Evolutionary conservation across 2,888 invertebrate species (phyloP), one percentile per base, ranked within the genome.

Genomic region (Alviniconcha strummeri): DNA sequence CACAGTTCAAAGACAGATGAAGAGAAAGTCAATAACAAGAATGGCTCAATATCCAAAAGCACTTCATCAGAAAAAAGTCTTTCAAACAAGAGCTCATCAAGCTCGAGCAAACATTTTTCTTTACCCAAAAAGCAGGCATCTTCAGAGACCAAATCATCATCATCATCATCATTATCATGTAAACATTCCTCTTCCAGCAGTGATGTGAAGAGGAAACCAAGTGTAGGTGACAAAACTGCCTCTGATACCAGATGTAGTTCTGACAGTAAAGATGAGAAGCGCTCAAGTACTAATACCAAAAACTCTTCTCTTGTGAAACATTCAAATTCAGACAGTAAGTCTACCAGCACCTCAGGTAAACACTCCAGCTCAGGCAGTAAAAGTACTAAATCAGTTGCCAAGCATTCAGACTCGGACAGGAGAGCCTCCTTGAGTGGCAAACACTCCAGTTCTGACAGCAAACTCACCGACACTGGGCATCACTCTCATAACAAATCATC

Each of bases 1-100:
- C 78, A 13, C 36, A 56, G 64, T 69, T n/a, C 69, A 5, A 36
- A 60, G 13, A 11, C 60, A 60, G 60, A 60, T 11, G 60, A 13
- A 13, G 60, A 8, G 13, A 17, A 15, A 78, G 64, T 64, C 15
- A 78, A 52, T 15, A 19, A 36, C 78, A 78, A 64, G 64, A 64
- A 3, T 19, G 64, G 57, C 7, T 57, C 64, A 1, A 6, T 52
- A n/a, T 69, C 52, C 5, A 80, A 80, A 71, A 71, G 71, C 56
- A 55, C 19, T 8, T n/a, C 54, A 15, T n/a, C 81, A 81, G 57
- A 76, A 54, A 57, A 52, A 36, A 19, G n/a, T 55, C n/a, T 74
- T 55, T 81, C 84, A 71, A 36, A 19, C 19, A 82, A 64, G 55
- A 77, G 78, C 52, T 54, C 17, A 77, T 8, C 83, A 67, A 60